Conservation (phyloP, 2,113 vertebrate genomes). For the Eidolon helvum region DNA sequence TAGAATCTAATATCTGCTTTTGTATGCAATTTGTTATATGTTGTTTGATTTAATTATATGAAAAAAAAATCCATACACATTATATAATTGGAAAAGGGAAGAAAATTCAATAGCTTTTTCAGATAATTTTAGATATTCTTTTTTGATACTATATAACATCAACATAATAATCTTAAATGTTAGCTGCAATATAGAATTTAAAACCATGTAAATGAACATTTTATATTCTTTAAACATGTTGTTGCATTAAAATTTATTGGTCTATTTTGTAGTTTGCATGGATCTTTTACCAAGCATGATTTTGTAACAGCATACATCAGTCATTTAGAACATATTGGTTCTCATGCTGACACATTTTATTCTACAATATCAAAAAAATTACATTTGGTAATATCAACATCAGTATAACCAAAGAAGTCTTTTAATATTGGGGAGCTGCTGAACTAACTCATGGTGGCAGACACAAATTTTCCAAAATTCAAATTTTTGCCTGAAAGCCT, state of each 20-base stretch:
- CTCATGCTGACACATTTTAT: neutral
- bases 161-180: neutral
- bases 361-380: neutral
- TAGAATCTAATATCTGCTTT: neutral
- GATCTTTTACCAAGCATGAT: neutral
- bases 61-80: neutral
- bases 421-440: neutral
- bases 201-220: neutral
- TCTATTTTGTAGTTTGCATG: neutral
- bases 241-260: neutral
- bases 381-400: neutral
- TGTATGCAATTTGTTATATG: neutral
- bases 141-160: neutral
- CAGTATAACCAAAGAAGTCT: neutral
- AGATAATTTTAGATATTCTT: neutral
- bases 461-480: neutral
- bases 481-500: neutral
- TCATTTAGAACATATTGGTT: neutral
- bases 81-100: neutral
- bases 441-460: neutral
- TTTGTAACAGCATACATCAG: neutral
- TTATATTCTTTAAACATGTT: neutral
- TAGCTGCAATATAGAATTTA: neutral
- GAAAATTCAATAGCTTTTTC: neutral
- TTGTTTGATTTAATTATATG: neutral